A percentile compares a stretch with the other conserved stretches of the same genome.
Conservation (phyloP, 30 jellyfish, hydroid and myxozoan genomes). For the Mastigias papua region DNA sequence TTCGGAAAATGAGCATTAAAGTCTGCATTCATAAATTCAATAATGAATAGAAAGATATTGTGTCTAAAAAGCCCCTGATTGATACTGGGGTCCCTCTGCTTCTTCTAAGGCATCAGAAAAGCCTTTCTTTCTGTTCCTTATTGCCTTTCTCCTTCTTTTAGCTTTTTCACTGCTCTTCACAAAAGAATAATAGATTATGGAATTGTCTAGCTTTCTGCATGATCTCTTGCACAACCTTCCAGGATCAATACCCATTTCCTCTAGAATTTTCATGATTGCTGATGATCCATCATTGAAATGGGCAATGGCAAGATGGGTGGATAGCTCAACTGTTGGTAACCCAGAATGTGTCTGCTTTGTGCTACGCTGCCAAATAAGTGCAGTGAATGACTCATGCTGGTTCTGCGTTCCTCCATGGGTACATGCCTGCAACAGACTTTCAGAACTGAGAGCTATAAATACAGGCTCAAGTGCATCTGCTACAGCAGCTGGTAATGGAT, state of each 20-base stretch:
- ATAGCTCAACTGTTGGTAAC: not conserved
- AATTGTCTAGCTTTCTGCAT: not conserved
- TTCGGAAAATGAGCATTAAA: too few relatives aligned
- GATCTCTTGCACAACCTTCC: not conserved
- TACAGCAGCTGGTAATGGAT: slow-evolving; percentile 34
- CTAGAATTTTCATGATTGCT: not conserved
- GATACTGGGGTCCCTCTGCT: slow-evolving; percentile 26
- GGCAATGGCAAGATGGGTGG: slow-evolving; percentile 16
- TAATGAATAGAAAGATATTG: too few relatives aligned
- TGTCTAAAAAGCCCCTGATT: slow-evolving; percentile 33
- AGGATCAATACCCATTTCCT: not conserved
- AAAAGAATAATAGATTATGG: not conserved
- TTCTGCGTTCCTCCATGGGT: slow-evolving; percentile 37
- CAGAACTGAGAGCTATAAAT: slow-evolving; percentile 19
- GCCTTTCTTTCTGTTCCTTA: not conserved
- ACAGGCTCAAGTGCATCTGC: not conserved
- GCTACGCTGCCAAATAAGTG: slow-evolving; percentile 29
- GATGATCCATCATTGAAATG: slow-evolving; percentile 29
- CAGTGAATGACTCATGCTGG: slow-evolving; percentile 43
- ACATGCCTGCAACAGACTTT: not conserved
- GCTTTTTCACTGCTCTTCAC: not conserved
- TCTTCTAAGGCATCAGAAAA: slow-evolving; percentile 16
- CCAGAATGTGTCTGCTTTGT: slow-evolving; percentile 26
- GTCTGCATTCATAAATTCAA: too few relatives aligned
- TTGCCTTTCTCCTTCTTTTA: slow-evolving; percentile 9